Evolutionary conservation across 2,797 vertebrate genomes (phyloP).

Genomic region (Pelodytes ibericus): DNA sequence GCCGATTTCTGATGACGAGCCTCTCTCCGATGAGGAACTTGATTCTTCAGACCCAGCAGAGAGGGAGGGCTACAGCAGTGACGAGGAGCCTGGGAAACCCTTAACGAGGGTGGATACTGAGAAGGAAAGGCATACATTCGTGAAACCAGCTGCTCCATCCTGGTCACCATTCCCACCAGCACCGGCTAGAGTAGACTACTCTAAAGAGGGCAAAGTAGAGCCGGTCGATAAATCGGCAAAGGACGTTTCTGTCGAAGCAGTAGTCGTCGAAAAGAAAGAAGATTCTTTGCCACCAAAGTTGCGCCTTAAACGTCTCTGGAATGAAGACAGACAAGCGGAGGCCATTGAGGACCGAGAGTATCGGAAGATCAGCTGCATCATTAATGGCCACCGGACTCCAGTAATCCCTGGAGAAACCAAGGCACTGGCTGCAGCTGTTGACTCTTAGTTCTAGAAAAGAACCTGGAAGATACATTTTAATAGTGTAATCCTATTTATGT

Average conservation of each 20-base stretch:
- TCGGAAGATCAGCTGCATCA: slow-evolving; percentile 62
- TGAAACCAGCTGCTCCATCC: slow-evolving; percentile 52
- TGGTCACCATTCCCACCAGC: slow-evolving; percentile 7
- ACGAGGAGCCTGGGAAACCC: slow-evolving; percentile 16
- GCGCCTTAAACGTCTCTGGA: slow-evolving; percentile 74
- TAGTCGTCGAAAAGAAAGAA: slow-evolving; percentile 66
- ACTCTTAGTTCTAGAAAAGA: slow-evolving; percentile 59
- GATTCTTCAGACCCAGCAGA: not conserved
- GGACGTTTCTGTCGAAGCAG: not conserved
- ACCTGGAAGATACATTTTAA: not conserved
- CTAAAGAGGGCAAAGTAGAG: slow-evolving; percentile 56
- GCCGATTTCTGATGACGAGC: slow-evolving; percentile 60
- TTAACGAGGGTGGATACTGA: slow-evolving; percentile 15
- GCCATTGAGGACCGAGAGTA: slow-evolving; percentile 58
- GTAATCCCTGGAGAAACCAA: slow-evolving; percentile 50
- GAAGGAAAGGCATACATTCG: slow-evolving; percentile 51
- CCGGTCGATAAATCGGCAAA: slow-evolving; percentile 12
- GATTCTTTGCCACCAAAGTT: slow-evolving; percentile 75
- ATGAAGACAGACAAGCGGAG: slow-evolving; percentile 62
- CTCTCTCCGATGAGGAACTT: slow-evolving; percentile 20
- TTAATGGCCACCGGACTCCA: slow-evolving; percentile 36
- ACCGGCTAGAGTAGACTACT: rapidly evolving
- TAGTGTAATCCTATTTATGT: slow-evolving; percentile 62
- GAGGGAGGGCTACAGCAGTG: slow-evolving; percentile 26
- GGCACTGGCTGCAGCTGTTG: slow-evolving; percentile 60